These are phyloP conservation scores for Xiphorhynchus erythropygius DNA, from an alignment of 2,797 vertebrate genomes.

Conservation along the genomic window DNA sequence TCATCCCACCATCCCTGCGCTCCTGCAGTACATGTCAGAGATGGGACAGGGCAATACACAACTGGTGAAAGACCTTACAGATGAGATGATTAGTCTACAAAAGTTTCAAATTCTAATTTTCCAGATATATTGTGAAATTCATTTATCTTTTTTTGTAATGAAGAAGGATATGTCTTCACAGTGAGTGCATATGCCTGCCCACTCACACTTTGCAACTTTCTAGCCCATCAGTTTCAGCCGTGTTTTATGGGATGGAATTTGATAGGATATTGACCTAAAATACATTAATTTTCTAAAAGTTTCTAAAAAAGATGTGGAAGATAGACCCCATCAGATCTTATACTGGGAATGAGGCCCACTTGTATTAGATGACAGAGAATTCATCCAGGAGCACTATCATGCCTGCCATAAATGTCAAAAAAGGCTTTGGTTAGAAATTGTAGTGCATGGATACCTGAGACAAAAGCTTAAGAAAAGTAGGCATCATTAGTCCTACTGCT, in stretches of 20 bases:
- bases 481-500: background rate
- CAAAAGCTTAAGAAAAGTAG: background rate
- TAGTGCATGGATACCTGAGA: background rate
- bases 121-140: background rate
- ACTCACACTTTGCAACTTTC: fast-evolving
- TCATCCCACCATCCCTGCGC: fast-evolving
- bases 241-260: background rate
- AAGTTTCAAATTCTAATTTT: background rate
- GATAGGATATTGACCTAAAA: background rate
- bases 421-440: background rate
- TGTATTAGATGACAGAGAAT: background rate
- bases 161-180: background rate
- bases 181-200: background rate
- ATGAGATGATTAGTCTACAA: background rate
- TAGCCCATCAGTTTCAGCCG: background rate
- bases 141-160: background rate
- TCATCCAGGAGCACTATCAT: background rate
- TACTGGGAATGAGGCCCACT: background rate
- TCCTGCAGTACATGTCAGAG: fast-evolving
- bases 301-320: background rate
- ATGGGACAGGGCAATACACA: background rate
- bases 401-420: background rate
- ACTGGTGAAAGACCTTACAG: background rate
- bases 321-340: background rate
- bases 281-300: background rate